Evolutionary conservation across 2,797 vertebrate species (phyloP), one percentile per base, ranked within the genome.

Genomic region (Sciaenops ocellatus): DNA sequence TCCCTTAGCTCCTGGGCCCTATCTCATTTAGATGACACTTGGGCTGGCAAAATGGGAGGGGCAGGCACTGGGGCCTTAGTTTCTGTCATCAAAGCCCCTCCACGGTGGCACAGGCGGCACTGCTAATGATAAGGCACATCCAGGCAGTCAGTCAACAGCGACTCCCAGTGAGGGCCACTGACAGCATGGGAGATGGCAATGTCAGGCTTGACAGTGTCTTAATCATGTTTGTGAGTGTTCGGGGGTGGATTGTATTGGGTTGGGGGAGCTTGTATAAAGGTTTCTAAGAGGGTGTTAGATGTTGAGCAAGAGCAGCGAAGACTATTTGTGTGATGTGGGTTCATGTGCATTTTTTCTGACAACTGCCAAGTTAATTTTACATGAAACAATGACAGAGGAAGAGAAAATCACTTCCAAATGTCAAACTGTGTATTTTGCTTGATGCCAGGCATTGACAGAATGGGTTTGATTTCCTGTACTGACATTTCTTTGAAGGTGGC

Each of bases 1-100:
- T 93, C 92, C 93, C 93, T 78, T 63, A 90, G 93, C 94, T 93
- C 90, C 89, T 88, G 86, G 90, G 91, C 90, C 87, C 91, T 93
- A 93, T 94, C 91, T 94, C 93, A 93, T 94, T 94, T 91, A 90
- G 93, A 93, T 94, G 92, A 90, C 90, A 94, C 91, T 93, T 82
- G 85, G 86, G 89, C 90, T 87, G 85, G 73, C 74, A 18, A 63
- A 83, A 51, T 71, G 85, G 93, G 85, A 88, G 90, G 88, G 87
- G 92, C 83, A 80, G 83, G 62, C 84, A 80, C 80, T n/a, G 63
- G 90, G 89, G 90, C 87, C 76, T 68, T 80, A 71, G 89, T 84
- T 91, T 89, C 91, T 92, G 90, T 92, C 92, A 92, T 90, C 89
- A 87, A 85, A 90, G 89, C 87, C 80, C 86, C 81, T 89, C 79